Percentiles rank a stretch among this genome's conserved stretches.
phyloP scores from a whole-genome alignment of 2,888 invertebrate species.

The Meiosimyza decipiens region DNA sequence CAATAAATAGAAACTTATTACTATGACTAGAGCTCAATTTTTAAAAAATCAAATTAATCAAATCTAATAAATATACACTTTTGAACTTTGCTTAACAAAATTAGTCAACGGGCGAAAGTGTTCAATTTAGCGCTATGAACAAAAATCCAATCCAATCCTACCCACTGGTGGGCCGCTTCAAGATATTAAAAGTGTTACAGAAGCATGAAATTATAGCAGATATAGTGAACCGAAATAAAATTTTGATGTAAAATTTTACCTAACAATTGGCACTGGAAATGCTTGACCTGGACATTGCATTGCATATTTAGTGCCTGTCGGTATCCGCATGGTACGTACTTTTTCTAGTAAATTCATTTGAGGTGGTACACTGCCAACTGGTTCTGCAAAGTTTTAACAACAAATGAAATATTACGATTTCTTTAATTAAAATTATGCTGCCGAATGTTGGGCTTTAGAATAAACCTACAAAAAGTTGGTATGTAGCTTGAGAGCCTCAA shows the following conservation, averaged over 20 bases:
- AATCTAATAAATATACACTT: too few species aligned
- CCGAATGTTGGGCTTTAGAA: neutral
- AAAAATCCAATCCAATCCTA: too few species aligned
- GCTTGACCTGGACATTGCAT: conserved; percentile 81
- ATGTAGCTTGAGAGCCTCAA: too few species aligned
- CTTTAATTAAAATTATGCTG: neutral
- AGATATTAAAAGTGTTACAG: too few species aligned
- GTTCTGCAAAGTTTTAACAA: conserved; percentile 53
- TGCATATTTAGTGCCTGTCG: conserved; percentile 69
- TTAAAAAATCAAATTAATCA: too few species aligned
- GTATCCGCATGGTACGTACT: conserved; percentile 65
- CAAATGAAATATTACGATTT: conserved; percentile 8
- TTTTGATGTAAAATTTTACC: conserved; percentile 63
- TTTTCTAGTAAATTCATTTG: conserved; percentile 74
- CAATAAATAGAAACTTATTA: too few species aligned
- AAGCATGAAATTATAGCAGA: too few species aligned
- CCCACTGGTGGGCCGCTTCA: too few species aligned
- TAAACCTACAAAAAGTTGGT: neutral
- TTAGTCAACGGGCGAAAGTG: too few species aligned
- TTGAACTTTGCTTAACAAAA: too few species aligned
- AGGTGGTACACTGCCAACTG: conserved; percentile 67
- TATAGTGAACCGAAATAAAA: neutral
- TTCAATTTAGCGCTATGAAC: too few species aligned
- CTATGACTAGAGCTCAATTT: too few species aligned
- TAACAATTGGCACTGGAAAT: conserved; percentile 78